Evolutionary conservation across 2,797 vertebrate genomes (phyloP), one percentile per base, ranked within the genome.

Genomic region (Sebastes umbrosus): DNA sequence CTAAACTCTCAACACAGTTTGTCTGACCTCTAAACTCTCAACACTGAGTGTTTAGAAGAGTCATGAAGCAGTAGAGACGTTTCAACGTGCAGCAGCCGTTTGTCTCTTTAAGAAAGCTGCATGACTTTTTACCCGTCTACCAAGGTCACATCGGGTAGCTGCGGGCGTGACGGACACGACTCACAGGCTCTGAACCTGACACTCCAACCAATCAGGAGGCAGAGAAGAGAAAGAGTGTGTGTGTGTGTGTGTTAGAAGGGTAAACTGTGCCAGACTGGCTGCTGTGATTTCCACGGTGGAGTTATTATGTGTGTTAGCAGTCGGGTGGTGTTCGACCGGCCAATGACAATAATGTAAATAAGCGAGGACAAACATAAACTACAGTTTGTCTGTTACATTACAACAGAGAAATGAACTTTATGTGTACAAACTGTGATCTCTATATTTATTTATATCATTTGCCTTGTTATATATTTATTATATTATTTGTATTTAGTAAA

Each of bases 141-240:
- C 60, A 74, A 92, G 91, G 91, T 93, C 87, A 91, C 9, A 9
- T 10, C 22, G 8, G 29, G 63, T 20, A 13, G 7, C 63, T 68
- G 59, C 8, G 9, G 67, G 36, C 25, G 16, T 20, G 18, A 71
- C 67, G 3, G 43, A 31, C 77, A 52, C 52, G 9, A 0, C 32
- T 1, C 12, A 8, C 69, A 72, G 81, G 65, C 32, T 58, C 13
- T 5, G 52, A 71, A 60, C 8, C 32, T 31, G 55, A 80, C 29
- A 20, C 50, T 32, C 62, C 31, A 67, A 62, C 90, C 91, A 92
- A 86, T 89, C 79, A 78, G 77, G 75, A 46, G 58, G 54, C 43
- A 50, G 46, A 52, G 55, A 2, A 54, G 12, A 13, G 60, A 12
- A 0, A 6, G 29, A 18, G 29, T 68, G 16, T 60, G 60, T 65